These are phyloP conservation scores for Hemicordylus capensis DNA, from an alignment of 2,113 vertebrate species.

Conservation along the genomic window DNA sequence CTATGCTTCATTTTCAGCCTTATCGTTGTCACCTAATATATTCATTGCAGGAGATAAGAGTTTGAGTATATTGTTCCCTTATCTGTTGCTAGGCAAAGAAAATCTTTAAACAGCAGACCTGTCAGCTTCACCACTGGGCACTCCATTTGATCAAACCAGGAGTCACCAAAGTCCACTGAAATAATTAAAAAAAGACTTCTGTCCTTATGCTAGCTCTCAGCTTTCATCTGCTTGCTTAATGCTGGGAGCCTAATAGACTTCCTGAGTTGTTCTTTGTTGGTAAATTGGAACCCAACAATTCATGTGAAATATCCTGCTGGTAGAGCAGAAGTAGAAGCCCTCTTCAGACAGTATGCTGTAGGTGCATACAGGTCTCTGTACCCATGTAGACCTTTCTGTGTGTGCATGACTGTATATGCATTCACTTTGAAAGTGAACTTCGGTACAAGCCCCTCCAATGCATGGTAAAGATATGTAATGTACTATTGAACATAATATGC, in stretches of 20 bases:
- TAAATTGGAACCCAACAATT: neutral
- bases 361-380: too few species aligned
- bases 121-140: constrained; percentile 27
- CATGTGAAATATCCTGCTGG: neutral
- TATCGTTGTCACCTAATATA: constrained; percentile 28
- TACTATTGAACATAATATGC: too few species aligned
- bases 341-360: too few species aligned
- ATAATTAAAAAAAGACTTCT: neutral
- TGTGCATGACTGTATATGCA: too few species aligned
- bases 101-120: constrained; percentile 47
- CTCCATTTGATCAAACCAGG: constrained; percentile 27
- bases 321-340: constrained; percentile 2
- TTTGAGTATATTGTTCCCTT: constrained; percentile 21
- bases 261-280: neutral
- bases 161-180: constrained; percentile 1
- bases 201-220: neutral
- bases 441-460: too few species aligned
- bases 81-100: constrained; percentile 46
- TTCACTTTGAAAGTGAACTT: too few species aligned
- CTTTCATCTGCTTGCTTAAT: constrained; percentile 28
- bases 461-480: too few species aligned
- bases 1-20: constrained; percentile 28
- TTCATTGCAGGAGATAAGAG: constrained; percentile 8
- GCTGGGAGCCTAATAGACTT: neutral
- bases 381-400: too few species aligned